Evolutionary conservation across 2,888 invertebrate genomes (phyloP).

Genomic region (Sepiola atlantica): DNA sequence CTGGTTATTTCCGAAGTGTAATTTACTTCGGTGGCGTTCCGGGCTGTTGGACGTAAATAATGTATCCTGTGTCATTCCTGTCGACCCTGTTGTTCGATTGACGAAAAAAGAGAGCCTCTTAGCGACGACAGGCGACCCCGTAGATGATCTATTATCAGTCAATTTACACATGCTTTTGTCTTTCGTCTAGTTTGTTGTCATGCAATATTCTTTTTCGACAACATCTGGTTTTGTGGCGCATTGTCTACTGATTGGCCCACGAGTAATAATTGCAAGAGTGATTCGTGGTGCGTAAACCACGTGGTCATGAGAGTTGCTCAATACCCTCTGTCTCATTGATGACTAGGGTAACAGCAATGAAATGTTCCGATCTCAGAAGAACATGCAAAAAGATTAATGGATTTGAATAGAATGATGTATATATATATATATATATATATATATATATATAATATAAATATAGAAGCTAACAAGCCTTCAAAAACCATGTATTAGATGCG

Average conservation of each 20-base stretch:
- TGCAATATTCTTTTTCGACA: neutral
- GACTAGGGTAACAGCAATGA: neutral
- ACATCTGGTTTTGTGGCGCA: neutral
- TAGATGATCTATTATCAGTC: neutral
- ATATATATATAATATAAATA: too few species aligned
- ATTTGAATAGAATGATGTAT: neutral
- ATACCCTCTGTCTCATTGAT: neutral
- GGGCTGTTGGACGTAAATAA: neutral
- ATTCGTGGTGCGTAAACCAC: neutral
- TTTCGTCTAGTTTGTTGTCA: neutral
- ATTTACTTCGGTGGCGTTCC: neutral
- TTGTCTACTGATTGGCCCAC: neutral
- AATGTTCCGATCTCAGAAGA: neutral
- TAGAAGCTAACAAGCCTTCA: too few species aligned
- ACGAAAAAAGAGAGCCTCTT: neutral
- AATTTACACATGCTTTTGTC: neutral
- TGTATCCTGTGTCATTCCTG: neutral
- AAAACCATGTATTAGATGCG: too few species aligned
- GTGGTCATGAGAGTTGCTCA: neutral
- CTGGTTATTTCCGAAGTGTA: too few species aligned
- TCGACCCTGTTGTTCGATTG: slow-evolving; percentile 3
- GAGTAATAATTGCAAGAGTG: neutral
- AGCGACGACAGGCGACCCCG: too few species aligned
- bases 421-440: too few species aligned
- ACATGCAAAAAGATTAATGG: neutral